Percentiles rank a stretch among this genome's conserved stretches.
These are phyloP conservation scores for Carabus problematicus DNA, from an alignment of 2,888 invertebrate genomes.

Conservation along the genomic window DNA sequence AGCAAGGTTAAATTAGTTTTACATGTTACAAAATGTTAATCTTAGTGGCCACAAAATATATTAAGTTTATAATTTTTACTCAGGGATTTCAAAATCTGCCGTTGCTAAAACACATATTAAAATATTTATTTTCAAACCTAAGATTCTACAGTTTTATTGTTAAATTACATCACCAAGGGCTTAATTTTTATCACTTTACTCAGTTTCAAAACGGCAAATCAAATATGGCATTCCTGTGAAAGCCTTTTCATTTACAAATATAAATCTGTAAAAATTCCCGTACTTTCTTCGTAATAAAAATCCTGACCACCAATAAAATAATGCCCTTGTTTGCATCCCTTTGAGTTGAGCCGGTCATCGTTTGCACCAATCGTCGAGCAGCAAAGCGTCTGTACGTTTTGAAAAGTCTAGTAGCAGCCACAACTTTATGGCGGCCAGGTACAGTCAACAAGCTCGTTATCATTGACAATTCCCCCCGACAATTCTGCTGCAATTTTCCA, in stretches of 20 bases:
- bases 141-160: too few relatives aligned
- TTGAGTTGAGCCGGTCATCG: constrained; percentile 2
- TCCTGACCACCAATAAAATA: constrained; percentile 14
- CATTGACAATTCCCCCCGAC: not conserved
- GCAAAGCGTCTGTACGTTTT: not conserved
- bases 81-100: too few relatives aligned
- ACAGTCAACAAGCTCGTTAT: constrained; percentile 5
- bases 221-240: too few relatives aligned
- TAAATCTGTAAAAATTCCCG: not conserved
- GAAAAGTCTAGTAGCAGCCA: constrained; percentile 9
- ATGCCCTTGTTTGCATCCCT: constrained; percentile 14
- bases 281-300: constrained; percentile 6
- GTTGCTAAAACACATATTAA: too few relatives aligned
- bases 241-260: not conserved
- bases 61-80: too few relatives aligned
- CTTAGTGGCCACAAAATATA: too few relatives aligned
- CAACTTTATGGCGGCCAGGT: constrained; percentile 16
- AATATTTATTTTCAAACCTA: too few relatives aligned
- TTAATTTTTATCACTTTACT: too few relatives aligned
- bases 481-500: not conserved
- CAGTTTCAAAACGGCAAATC: too few relatives aligned
- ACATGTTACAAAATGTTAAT: too few relatives aligned
- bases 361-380: not conserved
- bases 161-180: too few relatives aligned
- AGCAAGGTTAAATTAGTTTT: too few relatives aligned